phyloP scores from a whole-genome alignment of 2,113 vertebrate genomes.

The Podarcis raffonei region DNA sequence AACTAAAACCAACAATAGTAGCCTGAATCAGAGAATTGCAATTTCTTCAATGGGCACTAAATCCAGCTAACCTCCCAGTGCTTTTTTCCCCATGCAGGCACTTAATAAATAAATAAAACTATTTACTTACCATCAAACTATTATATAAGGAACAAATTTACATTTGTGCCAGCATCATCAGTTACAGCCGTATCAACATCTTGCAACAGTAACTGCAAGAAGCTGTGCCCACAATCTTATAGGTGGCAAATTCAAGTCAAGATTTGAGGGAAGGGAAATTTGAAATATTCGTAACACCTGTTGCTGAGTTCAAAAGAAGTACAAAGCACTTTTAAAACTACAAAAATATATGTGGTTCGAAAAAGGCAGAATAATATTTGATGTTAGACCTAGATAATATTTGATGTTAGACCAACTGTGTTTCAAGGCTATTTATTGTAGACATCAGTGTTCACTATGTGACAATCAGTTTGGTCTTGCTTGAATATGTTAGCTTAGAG shows the following conservation, averaged over 20 bases:
- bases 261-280: constrained; percentile 49
- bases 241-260: constrained; percentile 42
- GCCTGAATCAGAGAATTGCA: constrained; percentile 73
- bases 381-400: constrained; percentile 27
- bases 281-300: constrained; percentile 59
- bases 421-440: constrained; percentile 46
- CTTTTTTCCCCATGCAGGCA: neutral
- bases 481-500: constrained; percentile 56
- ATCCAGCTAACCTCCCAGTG: constrained; percentile 63
- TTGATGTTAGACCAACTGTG: constrained; percentile 59
- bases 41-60: constrained; percentile 71
- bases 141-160: constrained; percentile 59
- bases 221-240: constrained; percentile 57
- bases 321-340: constrained; percentile 58
- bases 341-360: constrained; percentile 46
- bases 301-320: constrained; percentile 59
- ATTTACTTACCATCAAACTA: constrained; percentile 68
- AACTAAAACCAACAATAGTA: constrained; percentile 92
- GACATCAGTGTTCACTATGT: constrained; percentile 52
- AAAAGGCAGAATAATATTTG: constrained; percentile 52
- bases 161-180: constrained; percentile 62
- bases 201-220: constrained; percentile 26
- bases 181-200: constrained; percentile 31
- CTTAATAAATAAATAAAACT: constrained; percentile 16
- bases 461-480: constrained; percentile 49